Evolutionary conservation across 2,797 vertebrate species (phyloP).

Genomic region (Hephaestus fuliginosus): DNA sequence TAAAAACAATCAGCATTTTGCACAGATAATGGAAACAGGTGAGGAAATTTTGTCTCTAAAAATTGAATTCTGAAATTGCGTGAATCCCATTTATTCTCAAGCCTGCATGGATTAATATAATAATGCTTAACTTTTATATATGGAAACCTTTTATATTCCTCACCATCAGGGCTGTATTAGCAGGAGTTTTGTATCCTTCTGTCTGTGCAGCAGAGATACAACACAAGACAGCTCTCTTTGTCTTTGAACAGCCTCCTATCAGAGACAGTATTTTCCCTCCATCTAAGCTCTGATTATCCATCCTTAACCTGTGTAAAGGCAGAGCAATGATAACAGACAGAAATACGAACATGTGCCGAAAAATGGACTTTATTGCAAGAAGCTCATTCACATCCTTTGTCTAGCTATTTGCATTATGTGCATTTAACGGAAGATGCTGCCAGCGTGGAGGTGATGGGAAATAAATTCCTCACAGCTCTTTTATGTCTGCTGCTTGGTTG

Average conservation of each 20-base stretch:
- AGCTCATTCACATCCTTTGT: slow-evolving; percentile 20
- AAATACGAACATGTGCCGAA: slow-evolving; percentile 8
- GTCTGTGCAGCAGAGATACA: slow-evolving; percentile 3
- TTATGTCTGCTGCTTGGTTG: slow-evolving; percentile 66
- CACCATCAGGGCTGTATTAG: not conserved
- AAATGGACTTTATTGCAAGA: slow-evolving; percentile 45
- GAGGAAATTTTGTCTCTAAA: not conserved
- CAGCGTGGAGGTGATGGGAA: slow-evolving; percentile 59
- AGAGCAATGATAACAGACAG: slow-evolving; percentile 24
- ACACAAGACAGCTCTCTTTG: not conserved
- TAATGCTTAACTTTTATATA: not conserved
- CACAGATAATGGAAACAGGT: slow-evolving; percentile 7
- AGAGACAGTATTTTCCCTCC: slow-evolving; percentile 15
- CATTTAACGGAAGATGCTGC: slow-evolving; percentile 46
- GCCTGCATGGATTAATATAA: slow-evolving; percentile 10
- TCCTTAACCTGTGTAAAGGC: slow-evolving; percentile 42
- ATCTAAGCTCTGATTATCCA: slow-evolving; percentile 23
- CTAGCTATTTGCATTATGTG: slow-evolving; percentile 15
- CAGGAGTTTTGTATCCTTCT: not conserved
- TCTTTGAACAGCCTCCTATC: slow-evolving; percentile 17
- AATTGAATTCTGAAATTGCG: slow-evolving; percentile 1
- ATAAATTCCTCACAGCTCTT: slow-evolving; percentile 65
- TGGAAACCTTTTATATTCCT: not conserved
- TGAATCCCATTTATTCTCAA: slow-evolving; percentile 1
- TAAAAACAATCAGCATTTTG: slow-evolving; percentile 33